A percentile compares a stretch with the other conserved stretches of the same genome.
Conservation (phyloP, 2,797 vertebrate genomes). For the Dermochelys coriacea region DNA sequence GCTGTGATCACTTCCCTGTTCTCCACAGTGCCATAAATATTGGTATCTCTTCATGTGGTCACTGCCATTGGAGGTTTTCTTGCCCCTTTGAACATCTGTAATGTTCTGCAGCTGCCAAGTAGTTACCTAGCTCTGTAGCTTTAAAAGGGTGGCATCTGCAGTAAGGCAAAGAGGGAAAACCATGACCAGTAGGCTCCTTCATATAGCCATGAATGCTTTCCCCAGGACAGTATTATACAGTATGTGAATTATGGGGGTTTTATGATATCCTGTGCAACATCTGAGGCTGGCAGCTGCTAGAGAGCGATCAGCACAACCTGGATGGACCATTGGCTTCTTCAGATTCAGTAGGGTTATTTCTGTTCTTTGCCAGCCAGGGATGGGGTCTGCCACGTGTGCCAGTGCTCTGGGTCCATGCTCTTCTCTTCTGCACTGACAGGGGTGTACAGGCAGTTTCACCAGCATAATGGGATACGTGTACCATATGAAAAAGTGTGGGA, state of each 20-base stretch:
- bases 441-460: constrained; percentile 92
- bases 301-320: neutral
- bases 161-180: too few species aligned
- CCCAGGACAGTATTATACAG: neutral
- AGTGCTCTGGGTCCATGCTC: accelerated
- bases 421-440: constrained; percentile 79
- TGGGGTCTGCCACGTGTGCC: neutral
- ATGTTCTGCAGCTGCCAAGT: too few species aligned
- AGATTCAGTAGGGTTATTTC: neutral
- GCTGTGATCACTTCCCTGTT: too few species aligned
- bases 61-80: too few species aligned
- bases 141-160: too few species aligned
- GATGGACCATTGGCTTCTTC: neutral
- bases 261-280: neutral
- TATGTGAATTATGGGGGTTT: too few species aligned
- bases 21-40: too few species aligned
- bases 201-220: neutral
- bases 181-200: too few species aligned
- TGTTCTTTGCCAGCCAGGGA: neutral
- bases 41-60: too few species aligned
- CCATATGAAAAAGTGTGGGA: constrained; percentile 94
- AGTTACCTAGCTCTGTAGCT: too few species aligned
- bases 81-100: too few species aligned
- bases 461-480: constrained; percentile 97
- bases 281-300: neutral